phyloP scores from a whole-genome alignment of 2,113 vertebrate species.

The Antigone vipio region DNA sequence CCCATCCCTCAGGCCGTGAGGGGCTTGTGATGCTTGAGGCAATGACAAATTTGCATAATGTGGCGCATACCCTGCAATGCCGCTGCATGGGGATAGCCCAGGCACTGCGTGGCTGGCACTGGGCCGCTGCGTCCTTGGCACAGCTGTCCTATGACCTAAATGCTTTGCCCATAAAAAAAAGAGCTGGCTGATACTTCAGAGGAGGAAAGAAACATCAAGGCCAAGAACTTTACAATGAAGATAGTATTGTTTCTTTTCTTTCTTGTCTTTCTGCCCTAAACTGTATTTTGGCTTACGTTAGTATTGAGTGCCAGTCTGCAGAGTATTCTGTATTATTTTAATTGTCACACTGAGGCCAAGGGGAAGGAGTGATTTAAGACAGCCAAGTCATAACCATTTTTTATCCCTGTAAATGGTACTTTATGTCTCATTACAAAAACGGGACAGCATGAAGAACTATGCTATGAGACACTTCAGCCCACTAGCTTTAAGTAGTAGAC shows the following conservation, averaged over 20 bases:
- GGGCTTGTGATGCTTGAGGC: background rate
- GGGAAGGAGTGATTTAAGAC: background rate
- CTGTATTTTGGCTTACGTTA: rapidly evolving
- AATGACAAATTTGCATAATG: rapidly evolving
- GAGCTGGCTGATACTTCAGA: background rate
- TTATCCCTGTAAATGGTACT: background rate
- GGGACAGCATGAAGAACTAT: background rate
- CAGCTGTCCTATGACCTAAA: background rate
- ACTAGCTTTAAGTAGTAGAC: background rate
- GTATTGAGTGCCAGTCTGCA: background rate
- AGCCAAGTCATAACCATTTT: background rate
- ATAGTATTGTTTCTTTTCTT: background rate
- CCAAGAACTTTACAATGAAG: background rate
- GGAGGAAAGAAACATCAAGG: background rate
- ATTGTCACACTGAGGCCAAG: background rate
- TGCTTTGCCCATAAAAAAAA: background rate
- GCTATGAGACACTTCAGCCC: background rate
- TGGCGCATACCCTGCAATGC: rapidly evolving
- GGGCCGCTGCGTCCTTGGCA: background rate
- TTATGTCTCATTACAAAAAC: background rate
- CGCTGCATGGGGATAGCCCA: background rate
- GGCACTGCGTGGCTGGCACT: rapidly evolving
- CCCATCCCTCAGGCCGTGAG: rapidly evolving
- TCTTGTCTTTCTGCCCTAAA: background rate
- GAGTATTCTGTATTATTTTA: background rate